A percentile compares a stretch with the other conserved stretches of the same genome.
Evolutionary conservation across 2,888 invertebrate genomes (phyloP).

Genomic region (Cistogaster globosa): DNA sequence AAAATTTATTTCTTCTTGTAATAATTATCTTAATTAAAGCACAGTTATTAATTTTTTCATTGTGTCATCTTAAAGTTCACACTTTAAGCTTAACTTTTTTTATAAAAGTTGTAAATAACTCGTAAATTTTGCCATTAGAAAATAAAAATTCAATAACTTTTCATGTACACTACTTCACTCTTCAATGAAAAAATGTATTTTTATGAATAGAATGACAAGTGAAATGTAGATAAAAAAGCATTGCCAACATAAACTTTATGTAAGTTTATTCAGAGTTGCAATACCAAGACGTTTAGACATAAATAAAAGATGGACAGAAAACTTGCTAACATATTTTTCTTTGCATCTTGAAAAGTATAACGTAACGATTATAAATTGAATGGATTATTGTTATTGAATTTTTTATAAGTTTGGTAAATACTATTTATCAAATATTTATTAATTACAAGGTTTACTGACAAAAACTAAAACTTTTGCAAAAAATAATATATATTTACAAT

Average conservation of each 20-base stretch:
- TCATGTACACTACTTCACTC: conserved; percentile 51
- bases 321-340: too few relatives aligned
- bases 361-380: too few relatives aligned
- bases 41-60: neutral
- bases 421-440: too few relatives aligned
- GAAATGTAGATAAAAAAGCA: conserved; percentile 38
- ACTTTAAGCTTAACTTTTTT: conserved; percentile 15
- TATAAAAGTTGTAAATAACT: conserved; percentile 36
- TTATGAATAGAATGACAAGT: conserved; percentile 66
- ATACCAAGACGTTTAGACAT: neutral
- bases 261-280: neutral
- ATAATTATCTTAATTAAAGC: conserved; percentile 12
- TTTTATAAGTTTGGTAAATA: too few relatives aligned
- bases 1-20: conserved; percentile 24
- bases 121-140: conserved; percentile 42
- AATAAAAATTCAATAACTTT: conserved; percentile 54
- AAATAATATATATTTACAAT: conserved; percentile 14
- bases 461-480: too few relatives aligned
- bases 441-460: too few relatives aligned
- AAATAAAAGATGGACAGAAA: too few relatives aligned
- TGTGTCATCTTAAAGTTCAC: conserved; percentile 18
- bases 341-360: too few relatives aligned
- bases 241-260: conserved; percentile 28
- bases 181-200: conserved; percentile 56
- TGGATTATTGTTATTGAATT: too few relatives aligned